These are phyloP conservation scores for Stichodactyla helianthus DNA, from an alignment of 64 coral and sea anemone genomes.

Conservation along the genomic window DNA sequence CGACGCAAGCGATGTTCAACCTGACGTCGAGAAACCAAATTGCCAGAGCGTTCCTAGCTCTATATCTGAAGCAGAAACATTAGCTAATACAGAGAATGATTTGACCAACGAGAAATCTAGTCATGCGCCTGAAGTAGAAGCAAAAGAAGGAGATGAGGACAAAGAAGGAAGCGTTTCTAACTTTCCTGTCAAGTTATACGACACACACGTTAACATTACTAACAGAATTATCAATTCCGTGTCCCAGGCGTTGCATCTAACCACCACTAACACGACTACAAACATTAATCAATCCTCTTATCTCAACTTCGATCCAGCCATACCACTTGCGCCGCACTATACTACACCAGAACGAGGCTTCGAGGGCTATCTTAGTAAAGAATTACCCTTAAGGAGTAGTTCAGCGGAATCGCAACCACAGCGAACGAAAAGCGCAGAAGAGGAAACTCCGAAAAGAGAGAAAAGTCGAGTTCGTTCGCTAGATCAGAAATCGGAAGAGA, in stretches of 20 bases:
- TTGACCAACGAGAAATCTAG: not conserved
- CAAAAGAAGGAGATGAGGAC: not conserved
- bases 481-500: not conserved
- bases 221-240: conserved; percentile 3
- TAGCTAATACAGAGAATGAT: not conserved
- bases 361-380: not conserved
- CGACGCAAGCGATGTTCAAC: not conserved
- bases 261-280: not conserved
- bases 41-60: not conserved
- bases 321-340: not conserved
- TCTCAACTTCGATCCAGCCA: not conserved
- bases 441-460: not conserved
- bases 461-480: not conserved
- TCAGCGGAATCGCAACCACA: not conserved
- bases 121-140: not conserved
- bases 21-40: not conserved
- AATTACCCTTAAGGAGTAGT: not conserved
- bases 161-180: not conserved
- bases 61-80: not conserved
- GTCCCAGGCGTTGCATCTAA: not conserved
- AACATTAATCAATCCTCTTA: not conserved
- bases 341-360: conserved; percentile 14
- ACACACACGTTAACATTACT: conserved; percentile 4
- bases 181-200: not conserved
- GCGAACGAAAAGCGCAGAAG: not conserved